Conservation (phyloP, 2,797 vertebrate species). For the Mormyrops attenuatus region DNA sequence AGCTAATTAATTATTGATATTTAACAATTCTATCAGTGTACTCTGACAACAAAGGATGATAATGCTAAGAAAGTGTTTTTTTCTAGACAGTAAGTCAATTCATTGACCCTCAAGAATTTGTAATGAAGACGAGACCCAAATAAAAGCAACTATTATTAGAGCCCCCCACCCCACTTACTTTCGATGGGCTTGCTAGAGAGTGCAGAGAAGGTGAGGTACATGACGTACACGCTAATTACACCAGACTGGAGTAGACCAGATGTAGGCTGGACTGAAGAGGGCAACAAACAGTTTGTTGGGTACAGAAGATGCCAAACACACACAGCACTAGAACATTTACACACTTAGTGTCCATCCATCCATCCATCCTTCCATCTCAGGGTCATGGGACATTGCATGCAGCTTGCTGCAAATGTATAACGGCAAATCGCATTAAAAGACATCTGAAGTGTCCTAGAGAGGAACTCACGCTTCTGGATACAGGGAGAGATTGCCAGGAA, state of each 20-base stretch:
- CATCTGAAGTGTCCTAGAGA: not conserved
- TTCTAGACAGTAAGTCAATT: not conserved
- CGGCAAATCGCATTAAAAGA: not conserved
- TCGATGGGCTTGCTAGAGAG: constrained; percentile 90
- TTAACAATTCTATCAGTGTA: not conserved
- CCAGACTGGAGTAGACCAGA: constrained; percentile 90
- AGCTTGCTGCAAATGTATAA: not conserved
- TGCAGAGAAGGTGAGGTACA: constrained; percentile 95
- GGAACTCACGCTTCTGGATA: constrained; percentile 83
- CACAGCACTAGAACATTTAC: not conserved
- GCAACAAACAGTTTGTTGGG: constrained; percentile 8
- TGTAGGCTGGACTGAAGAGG: constrained; percentile 76
- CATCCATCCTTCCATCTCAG: not conserved
- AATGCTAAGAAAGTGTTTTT: not conserved
- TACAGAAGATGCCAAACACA: not conserved
- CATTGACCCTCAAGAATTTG: not conserved
- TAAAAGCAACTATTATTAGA: not conserved
- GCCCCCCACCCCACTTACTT: constrained; percentile 61
- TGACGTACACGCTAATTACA: constrained; percentile 92
- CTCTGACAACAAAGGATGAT: not conserved
- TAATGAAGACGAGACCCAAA: not conserved
- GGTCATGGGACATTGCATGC: not conserved
- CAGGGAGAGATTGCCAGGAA: constrained; percentile 83
- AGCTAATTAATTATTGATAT: not conserved
- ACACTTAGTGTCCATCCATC: not conserved